A percentile compares a stretch with the other conserved stretches of the same genome.
Conservation (phyloP, 2,113 vertebrate genomes). For the Planiliza haematocheilus region DNA sequence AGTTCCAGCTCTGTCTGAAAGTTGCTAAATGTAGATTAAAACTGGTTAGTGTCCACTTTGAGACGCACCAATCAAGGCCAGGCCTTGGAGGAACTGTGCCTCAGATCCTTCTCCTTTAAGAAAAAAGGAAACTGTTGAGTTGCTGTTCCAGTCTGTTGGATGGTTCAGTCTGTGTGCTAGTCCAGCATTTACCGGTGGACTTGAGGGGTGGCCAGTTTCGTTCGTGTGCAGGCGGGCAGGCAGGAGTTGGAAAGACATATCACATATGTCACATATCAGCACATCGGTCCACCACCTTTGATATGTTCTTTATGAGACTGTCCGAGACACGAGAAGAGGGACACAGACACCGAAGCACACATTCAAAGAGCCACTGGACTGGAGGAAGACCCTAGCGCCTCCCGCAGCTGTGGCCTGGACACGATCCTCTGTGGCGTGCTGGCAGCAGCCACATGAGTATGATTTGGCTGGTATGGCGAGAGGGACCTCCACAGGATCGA, state of each 20-base stretch:
- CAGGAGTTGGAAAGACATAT: constrained; percentile 51
- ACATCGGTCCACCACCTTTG: constrained; percentile 61
- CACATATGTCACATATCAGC: no score
- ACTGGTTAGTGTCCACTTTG: constrained; percentile 30
- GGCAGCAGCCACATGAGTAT: constrained; percentile 43
- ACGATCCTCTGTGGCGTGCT: constrained; percentile 39
- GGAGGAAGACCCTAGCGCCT: constrained; percentile 49
- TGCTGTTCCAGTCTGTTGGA: constrained; percentile 23
- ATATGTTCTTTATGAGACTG: constrained; percentile 66
- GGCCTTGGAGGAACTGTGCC: constrained; percentile 15
- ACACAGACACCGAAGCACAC: constrained; percentile 40
- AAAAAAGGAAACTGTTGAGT: constrained; percentile 29
- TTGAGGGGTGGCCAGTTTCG: constrained; percentile 25
- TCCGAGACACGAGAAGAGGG: constrained; percentile 37
- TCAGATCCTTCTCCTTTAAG: constrained; percentile 29
- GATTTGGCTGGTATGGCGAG: constrained; percentile 61
- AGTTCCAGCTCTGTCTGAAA: neutral
- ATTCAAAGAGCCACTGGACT: constrained; percentile 31
- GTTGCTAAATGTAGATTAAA: constrained; percentile 29
- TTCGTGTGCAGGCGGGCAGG: constrained; percentile 56
- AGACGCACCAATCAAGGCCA: constrained; percentile 25
- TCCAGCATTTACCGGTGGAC: constrained; percentile 38
- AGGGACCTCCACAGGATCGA: constrained; percentile 26
- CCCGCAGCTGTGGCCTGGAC: constrained; percentile 33
- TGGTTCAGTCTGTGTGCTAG: constrained; percentile 36